Conservation (phyloP, 1,140 invertebrate species). For the Drosophila triauraria region DNA sequence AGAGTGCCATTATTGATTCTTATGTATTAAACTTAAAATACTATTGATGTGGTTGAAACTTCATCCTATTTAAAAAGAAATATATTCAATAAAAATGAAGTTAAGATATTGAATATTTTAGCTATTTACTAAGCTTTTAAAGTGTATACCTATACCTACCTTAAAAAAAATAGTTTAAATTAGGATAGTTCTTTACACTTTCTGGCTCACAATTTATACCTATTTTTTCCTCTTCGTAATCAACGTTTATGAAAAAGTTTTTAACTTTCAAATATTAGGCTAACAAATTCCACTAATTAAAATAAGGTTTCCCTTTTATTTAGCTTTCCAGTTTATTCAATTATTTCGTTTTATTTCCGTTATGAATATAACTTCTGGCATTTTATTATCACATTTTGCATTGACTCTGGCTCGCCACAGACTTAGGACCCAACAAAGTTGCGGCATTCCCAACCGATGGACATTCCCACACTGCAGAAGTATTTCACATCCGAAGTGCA, state of each 20-base stretch:
- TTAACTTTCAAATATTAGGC: neutral
- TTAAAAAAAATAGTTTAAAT: neutral
- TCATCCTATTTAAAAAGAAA: too few species aligned
- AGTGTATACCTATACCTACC: too few species aligned
- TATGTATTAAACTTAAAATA: too few species aligned
- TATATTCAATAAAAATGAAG: too few species aligned
- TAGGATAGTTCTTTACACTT: neutral
- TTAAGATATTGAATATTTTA: too few species aligned
- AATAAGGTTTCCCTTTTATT: neutral
- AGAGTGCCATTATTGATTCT: too few species aligned
- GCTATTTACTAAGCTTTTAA: too few species aligned
- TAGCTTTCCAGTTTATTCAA: neutral
- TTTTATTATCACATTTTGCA: slow-evolving; percentile 13
- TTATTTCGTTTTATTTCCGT: neutral
- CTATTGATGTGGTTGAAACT: too few species aligned
- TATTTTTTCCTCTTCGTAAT: too few species aligned
- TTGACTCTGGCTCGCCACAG: slow-evolving; percentile 9
- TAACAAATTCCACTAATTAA: neutral
- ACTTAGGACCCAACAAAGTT: slow-evolving; percentile 17
- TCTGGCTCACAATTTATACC: neutral
- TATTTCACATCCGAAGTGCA: slow-evolving; percentile 72
- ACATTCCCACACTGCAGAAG: slow-evolving; percentile 73
- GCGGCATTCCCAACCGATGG: slow-evolving; percentile 35
- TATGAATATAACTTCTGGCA: neutral
- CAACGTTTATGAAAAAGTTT: neutral